These are phyloP conservation scores for Nycticorax nycticorax DNA, from an alignment of 2,113 vertebrate species.

Conservation along the genomic window DNA sequence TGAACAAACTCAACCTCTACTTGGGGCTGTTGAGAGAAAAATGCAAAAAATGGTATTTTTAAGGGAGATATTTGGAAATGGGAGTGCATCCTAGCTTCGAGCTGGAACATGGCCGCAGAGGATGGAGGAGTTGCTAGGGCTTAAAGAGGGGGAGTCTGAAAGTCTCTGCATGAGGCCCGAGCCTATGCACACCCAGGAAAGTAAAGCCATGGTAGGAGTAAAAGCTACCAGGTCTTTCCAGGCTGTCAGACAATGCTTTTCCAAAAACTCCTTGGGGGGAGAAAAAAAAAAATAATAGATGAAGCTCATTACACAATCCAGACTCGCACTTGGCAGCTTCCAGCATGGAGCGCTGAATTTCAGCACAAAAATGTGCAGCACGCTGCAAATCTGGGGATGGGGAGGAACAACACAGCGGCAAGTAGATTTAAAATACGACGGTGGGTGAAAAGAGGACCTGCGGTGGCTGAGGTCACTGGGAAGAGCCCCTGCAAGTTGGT, in stretches of 20 bases:
- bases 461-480: fast-evolving
- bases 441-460: background rate
- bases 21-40: background rate
- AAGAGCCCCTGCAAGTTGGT: background rate
- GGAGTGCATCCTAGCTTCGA: background rate
- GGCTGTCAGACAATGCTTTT: background rate
- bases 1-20: background rate
- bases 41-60: background rate
- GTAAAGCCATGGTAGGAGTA: background rate
- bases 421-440: background rate
- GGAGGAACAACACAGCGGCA: background rate
- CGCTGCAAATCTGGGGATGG: background rate
- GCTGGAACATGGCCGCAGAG: background rate
- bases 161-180: background rate
- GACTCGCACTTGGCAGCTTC: slow-evolving; percentile 20
- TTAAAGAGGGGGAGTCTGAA: background rate
- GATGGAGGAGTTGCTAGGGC: background rate
- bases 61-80: background rate
- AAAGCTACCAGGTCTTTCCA: background rate
- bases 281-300: background rate
- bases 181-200: background rate
- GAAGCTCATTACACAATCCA: slow-evolving; percentile 10
- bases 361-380: slow-evolving; percentile 34
- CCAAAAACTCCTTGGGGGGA: background rate
- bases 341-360: background rate